Evolutionary conservation across 2,113 vertebrate genomes (phyloP), one percentile per base, ranked within the genome.

Genomic region (Noturus placidus): DNA sequence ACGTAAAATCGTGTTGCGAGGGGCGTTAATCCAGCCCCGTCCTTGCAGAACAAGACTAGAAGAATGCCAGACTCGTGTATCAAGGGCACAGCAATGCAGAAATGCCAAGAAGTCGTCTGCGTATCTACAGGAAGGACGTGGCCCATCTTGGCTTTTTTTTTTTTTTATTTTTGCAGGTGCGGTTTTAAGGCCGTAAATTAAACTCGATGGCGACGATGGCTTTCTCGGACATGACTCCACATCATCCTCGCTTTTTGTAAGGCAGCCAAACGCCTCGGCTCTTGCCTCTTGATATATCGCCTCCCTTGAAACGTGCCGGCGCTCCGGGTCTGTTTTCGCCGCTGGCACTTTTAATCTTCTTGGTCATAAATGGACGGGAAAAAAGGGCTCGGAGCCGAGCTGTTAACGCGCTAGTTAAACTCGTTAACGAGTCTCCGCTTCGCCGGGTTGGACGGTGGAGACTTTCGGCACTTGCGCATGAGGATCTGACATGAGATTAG

Each of bases 201-300:
- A 89, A 22, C 27, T 85, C 81, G 70, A 69, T 19, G 1, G 38
- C 83, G 92, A 93, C 92, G 92, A 91, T 89, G 70, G 91, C 93
- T 93, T 93, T 93, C 89, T 91, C 89, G 50, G 65, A 91, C 91
- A 93, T 92, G 92, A 92, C 92, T 93, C 94, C 93, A 94, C 92
- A 89, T 93, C 91, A 92, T 92, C 93, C 90, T 92, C 77, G 92
- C 91, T 92, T 85, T 92, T 93, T 95, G 93, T 93, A 89, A 90
- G 59, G 13, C 84, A 61, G 94, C 93, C 93, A 94, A 94, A 94
- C 88, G 88, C 91, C 88, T 92, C 85, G 88, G 89, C 91, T 91
- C 90, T 90, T 42, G 46, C 52, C 52, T 91, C 90, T 87, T 94
- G 93, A 94, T 94, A 93, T 93, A 94, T 92, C 84, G 91, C 93